Base-by-base conservation (phyloP, 2,113 vertebrate genomes). In the Tenrec ecaudatus region DNA sequence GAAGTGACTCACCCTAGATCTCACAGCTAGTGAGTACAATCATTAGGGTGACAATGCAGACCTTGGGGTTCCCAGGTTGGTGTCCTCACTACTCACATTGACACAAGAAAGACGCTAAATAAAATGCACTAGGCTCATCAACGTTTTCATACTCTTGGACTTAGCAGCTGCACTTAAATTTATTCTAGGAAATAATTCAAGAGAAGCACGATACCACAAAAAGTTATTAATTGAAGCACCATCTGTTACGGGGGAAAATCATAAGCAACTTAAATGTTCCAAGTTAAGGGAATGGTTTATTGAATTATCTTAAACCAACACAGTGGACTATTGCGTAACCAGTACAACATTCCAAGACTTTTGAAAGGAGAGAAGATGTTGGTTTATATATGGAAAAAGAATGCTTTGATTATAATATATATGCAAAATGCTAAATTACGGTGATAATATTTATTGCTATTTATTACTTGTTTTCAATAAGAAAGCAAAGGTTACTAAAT, bases 271-370 rank as follows among this genome's bases (percentile, higher is more conserved):
- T 94, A 94, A 94, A 92, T 64, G 33, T 60, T 66, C 89, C 19
- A 92, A 53, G 47, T n/a, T 78, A 73, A 80, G 71, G 12, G 7
- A 86, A 84, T 79, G 12, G 2, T 38, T 85, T 80, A 90, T 88
- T 91, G 92, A 86, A 75, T 80, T 82, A 93, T 53, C 88, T 82
- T 84, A 91, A 82, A 85, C 69, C 31, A 89, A 79, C n/a, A 53
- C 9, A 77, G 71, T 81, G 22, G 57, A 86, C 90, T 75, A 88
- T 2, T 43, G 9, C 36, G 62, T 95, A 93, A 90, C 38, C 47
- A 86, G 76, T 75, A 71, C 14, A 88, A 93, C 88, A 88, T 92
- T 91, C 68, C 53, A 81, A 87, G 17, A 82, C 33, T 81, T 36
- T 62, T 22, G 95, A 95, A 86, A 84, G 40, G 82, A 53, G 47